These are phyloP conservation scores for Oeneis ivallda DNA, from an alignment of 2,888 invertebrate species.

Conservation along the genomic window DNA sequence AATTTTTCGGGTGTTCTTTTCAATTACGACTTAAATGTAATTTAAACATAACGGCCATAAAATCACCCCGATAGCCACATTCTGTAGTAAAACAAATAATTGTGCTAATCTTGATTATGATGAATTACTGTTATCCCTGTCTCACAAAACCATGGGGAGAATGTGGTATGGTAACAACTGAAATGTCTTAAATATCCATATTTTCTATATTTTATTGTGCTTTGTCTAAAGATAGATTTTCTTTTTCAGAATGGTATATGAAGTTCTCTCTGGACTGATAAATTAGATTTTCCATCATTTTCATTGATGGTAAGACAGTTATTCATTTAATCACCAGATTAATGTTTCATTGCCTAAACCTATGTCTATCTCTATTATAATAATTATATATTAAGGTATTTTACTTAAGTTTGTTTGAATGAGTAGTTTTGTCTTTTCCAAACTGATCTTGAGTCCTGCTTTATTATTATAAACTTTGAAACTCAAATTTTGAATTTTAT, in stretches of 20 bases:
- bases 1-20: not conserved
- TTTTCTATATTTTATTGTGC: not conserved
- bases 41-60: no score
- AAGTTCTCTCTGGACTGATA: not conserved
- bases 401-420: no score
- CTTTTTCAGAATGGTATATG: not conserved
- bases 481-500: no score
- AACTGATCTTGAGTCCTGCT: no score
- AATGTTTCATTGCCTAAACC: no score
- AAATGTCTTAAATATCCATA: conserved; percentile 17
- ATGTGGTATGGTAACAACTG: conserved; percentile 61
- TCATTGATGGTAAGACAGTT: not conserved
- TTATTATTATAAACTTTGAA: no score
- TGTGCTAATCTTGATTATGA: conserved; percentile 42
- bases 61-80: no score
- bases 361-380: no score
- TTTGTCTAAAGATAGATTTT: not conserved
- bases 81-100: no score
- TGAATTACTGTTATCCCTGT: conserved; percentile 64
- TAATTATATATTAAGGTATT: no score
- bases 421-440: no score
- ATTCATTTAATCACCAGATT: not conserved
- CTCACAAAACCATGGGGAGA: conserved; percentile 59
- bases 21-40: no score
- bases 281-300: not conserved